Base-by-base conservation (phyloP, 2,113 vertebrate genomes). In the Indicator indicator region DNA sequence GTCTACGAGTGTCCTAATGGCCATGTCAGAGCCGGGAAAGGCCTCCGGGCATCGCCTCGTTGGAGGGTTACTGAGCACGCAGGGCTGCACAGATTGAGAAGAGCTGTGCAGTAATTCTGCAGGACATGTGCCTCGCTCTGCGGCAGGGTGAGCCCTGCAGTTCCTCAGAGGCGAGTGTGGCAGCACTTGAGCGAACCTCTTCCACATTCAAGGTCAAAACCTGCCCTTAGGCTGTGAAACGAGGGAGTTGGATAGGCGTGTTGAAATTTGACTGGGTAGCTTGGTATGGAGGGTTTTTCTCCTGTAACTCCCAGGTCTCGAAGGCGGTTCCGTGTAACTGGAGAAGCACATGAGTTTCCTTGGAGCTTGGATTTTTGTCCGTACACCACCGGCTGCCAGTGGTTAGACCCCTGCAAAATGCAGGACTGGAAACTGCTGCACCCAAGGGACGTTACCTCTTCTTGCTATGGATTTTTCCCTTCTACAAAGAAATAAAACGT, bases 201-300 rank as follows among this genome's bases (percentile, higher is more conserved):
- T 8, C 58, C 0, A 50, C 59, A 2, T 8, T 28, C 82, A 67
- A 93, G 91, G 93, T 87, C 91, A 71, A 46, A 16, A 12, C 12
- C 38, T 1, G 27, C 5, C 88, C 38, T 4, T 16, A 1, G 17
- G 33, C 48, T 32, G 0, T 15, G 27, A 3, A 24, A 7, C 2
- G 0, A 1, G 40, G 14, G 11, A 6, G 42, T 4, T 30, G 3
- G 9, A 11, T 0, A 1, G 19, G 9, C 12, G 2, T 1, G 8
- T 0, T 5, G 7, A 4, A 8, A 17, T 6, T 2, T 2, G 67
- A 0, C 11, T 8, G 40, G 28, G 42, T 38, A 14, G 9, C 12
- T 0, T 5, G 0, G 11, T 0, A 1, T 0, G 6, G 5, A 12
- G 23, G 1, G 13, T 7, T 15, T 4, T 36, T 28, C 12, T 10